Conservation (phyloP, 2,113 vertebrate species). For the Orientallactaga bullata region DNA sequence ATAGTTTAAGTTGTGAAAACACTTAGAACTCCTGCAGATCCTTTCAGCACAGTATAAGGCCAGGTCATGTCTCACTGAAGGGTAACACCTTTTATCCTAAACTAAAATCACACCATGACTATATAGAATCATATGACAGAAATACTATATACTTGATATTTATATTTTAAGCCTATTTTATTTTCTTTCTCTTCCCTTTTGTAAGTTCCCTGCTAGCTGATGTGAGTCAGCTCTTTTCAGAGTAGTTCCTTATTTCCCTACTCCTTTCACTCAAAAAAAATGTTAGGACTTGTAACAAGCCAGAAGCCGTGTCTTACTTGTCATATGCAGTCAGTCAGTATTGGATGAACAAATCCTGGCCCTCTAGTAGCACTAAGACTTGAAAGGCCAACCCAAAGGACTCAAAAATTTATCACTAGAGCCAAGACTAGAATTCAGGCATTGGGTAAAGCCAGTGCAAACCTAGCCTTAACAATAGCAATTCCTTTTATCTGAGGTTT, state of each 20-base stretch:
- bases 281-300: not conserved
- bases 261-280: slow-evolving; percentile 18
- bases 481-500: not conserved
- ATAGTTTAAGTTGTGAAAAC: not conserved
- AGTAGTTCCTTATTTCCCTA: not conserved
- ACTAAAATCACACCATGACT: slow-evolving; percentile 41
- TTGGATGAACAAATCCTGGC: not conserved
- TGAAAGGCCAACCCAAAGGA: not conserved
- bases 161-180: not conserved
- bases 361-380: not conserved
- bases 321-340: not conserved
- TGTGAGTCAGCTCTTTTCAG: not conserved
- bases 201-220: not conserved
- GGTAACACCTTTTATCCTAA: not conserved
- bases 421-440: not conserved
- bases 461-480: not conserved
- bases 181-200: not conserved
- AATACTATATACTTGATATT: not conserved
- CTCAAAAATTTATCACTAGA: not conserved
- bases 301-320: not conserved
- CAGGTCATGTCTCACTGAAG: slow-evolving; percentile 9
- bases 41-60: not conserved
- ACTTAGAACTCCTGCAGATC: not conserved
- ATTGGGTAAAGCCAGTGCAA: not conserved
- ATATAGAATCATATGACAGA: not conserved